Evolutionary conservation across 2,113 vertebrate species (phyloP).

Genomic region (Mesocricetus auratus): DNA sequence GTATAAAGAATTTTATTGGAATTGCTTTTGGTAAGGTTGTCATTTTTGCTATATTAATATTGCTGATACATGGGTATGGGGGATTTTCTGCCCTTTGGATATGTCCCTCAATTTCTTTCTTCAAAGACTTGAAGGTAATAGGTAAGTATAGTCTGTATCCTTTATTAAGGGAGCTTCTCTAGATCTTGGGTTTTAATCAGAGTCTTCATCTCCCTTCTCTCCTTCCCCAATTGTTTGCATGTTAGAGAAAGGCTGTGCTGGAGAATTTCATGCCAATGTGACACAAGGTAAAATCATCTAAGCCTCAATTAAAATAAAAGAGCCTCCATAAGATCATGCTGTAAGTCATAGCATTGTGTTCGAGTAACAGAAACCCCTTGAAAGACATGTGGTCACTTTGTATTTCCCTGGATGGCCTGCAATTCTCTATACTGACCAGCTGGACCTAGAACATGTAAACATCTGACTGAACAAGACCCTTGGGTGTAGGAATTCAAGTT

Average conservation of each 20-base stretch:
- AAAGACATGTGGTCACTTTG: neutral
- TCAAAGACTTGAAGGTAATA: neutral
- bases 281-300: neutral
- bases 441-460: neutral
- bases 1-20: no score
- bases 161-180: neutral
- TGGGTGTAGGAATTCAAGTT: neutral
- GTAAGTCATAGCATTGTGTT: neutral
- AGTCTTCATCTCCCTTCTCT: neutral
- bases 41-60: no score
- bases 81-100: no score
- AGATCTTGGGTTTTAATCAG: neutral
- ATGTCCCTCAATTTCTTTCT: neutral
- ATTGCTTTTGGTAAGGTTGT: no score
- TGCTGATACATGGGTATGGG: no score
- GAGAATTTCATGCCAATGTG: neutral
- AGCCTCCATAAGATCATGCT: neutral
- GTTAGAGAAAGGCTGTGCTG: neutral
- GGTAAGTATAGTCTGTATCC: neutral
- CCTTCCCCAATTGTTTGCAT: neutral
- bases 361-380: neutral
- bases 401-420: rapidly evolving
- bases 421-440: neutral
- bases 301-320: neutral
- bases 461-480: no score